Conservation (phyloP, 2,113 vertebrate species). For the Puntigrus tetrazona region DNA sequence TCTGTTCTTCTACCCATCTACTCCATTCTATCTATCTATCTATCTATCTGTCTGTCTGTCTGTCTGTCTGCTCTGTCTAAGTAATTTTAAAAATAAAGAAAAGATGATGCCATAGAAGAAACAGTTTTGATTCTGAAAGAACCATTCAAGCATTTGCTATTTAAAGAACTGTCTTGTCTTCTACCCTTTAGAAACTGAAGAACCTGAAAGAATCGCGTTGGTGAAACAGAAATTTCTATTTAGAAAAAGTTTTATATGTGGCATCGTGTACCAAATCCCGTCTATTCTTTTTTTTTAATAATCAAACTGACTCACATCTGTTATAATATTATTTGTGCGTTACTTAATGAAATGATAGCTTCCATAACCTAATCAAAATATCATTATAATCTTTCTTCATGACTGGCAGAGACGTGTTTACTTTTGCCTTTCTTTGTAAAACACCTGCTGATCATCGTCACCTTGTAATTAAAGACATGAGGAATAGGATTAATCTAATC, state of each 20-base stretch:
- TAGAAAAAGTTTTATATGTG: no score
- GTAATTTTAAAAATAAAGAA: no score
- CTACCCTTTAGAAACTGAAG: no score
- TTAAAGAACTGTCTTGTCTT: no score
- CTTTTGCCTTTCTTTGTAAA: constrained; percentile 14
- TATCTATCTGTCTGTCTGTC: not conserved
- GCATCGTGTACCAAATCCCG: no score
- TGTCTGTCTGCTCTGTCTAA: not conserved
- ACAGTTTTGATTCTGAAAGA: no score
- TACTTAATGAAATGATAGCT: not conserved
- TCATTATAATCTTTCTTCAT: not conserved
- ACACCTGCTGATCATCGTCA: constrained; percentile 22
- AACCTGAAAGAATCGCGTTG: no score
- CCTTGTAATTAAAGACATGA: constrained; percentile 42
- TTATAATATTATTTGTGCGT: not conserved
- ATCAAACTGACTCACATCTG: not conserved
- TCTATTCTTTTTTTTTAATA: no score
- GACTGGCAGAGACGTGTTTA: not conserved
- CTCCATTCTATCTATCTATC: not conserved
- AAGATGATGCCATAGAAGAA: no score
- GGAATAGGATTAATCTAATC: constrained; percentile 31
- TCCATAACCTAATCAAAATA: not conserved
- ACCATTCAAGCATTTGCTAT: no score
- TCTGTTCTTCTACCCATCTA: no score
- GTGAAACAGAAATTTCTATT: no score